Evolutionary conservation across 2,797 vertebrate species (phyloP).

Genomic region (Oceanodroma leucorhoa): DNA sequence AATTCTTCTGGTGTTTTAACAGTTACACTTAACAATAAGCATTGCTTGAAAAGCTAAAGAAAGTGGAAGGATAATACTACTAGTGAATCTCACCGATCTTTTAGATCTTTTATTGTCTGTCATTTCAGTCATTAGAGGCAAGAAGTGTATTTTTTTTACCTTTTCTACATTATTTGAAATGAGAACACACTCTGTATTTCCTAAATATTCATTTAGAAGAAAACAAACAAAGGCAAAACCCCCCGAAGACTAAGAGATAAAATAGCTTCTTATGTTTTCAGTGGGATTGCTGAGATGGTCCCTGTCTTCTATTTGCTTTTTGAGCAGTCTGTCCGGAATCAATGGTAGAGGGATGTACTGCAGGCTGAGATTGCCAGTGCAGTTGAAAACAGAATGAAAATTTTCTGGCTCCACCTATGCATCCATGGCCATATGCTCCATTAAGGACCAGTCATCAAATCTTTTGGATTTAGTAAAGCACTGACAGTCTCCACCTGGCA

Average conservation of each 20-base stretch:
- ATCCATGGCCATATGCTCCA: slow-evolving; percentile 10
- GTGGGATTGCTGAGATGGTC: background rate
- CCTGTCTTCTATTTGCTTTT: background rate
- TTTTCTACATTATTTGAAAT: background rate
- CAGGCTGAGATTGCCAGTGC: background rate
- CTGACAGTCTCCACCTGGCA: background rate
- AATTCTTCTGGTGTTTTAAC: background rate
- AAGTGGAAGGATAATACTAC: background rate
- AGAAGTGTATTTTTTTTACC: background rate
- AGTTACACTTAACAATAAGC: background rate
- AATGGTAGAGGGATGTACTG: background rate
- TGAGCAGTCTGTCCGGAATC: background rate
- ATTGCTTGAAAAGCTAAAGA: background rate
- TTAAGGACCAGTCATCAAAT: background rate
- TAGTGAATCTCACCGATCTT: background rate
- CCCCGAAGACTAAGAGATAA: background rate
- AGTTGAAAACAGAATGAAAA: background rate
- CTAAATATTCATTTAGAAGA: background rate
- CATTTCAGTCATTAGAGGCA: background rate
- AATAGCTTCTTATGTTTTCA: background rate
- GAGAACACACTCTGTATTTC: background rate
- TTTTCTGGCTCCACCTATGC: background rate
- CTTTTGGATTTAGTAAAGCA: background rate
- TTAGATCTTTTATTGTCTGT: background rate
- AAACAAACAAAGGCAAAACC: background rate